These are phyloP conservation scores for Eremobia ochroleuca DNA, from an alignment of 2,888 invertebrate genomes.

Conservation along the genomic window DNA sequence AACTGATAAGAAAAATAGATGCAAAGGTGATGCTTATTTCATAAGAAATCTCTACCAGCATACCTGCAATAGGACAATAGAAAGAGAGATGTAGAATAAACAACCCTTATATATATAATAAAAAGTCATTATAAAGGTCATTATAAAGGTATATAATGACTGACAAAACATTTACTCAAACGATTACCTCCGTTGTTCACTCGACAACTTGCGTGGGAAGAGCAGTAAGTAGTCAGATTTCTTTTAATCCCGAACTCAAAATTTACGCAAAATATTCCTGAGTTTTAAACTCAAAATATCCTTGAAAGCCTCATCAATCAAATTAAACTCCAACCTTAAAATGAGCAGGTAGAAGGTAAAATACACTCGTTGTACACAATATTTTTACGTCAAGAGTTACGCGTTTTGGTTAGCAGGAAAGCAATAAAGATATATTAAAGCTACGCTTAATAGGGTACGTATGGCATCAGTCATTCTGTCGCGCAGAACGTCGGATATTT, in stretches of 20 bases:
- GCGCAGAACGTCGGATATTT: constrained; percentile 67
- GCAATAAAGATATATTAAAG: constrained; percentile 71
- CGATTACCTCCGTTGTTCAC: not conserved
- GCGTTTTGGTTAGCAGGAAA: constrained; percentile 64
- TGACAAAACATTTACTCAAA: constrained; percentile 1
- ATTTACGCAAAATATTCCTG: constrained; percentile 1
- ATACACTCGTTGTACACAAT: constrained; percentile 44
- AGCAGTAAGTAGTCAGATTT: constrained; percentile 17
- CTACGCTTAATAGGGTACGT: constrained; percentile 62
- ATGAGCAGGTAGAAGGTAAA: constrained; percentile 50
- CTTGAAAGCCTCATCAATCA: constrained; percentile 44
- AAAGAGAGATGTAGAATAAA: too few species aligned
- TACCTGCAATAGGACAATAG: too few species aligned
- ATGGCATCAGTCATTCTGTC: constrained; percentile 70
- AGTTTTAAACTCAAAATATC: constrained; percentile 35
- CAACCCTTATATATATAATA: too few species aligned
- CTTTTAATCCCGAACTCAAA: not conserved
- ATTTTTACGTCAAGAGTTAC: constrained; percentile 59
- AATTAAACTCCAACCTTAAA: constrained; percentile 33
- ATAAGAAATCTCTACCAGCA: too few species aligned
- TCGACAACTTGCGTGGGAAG: constrained; percentile 9
- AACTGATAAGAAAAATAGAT: too few species aligned
- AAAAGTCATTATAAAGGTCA: too few species aligned
- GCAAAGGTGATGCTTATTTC: too few species aligned
- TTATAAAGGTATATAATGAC: not conserved